Evolutionary conservation across 2,113 vertebrate genomes (phyloP).

Genomic region (Chloropsis hardwickii): DNA sequence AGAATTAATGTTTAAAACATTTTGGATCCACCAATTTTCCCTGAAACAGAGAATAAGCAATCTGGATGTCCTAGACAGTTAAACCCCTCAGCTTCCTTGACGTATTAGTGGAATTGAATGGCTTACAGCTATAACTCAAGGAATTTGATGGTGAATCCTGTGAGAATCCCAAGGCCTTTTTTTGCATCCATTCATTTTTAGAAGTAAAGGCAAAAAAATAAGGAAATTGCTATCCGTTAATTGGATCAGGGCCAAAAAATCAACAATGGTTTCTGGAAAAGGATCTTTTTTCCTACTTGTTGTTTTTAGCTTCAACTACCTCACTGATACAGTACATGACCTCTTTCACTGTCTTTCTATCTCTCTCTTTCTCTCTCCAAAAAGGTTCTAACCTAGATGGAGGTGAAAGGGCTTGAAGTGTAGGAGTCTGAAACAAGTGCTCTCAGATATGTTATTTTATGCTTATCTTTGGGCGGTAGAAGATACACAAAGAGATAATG

Average conservation of each 20-base stretch:
- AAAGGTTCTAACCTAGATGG: not conserved
- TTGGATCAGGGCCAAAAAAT: not conserved
- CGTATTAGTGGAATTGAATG: not conserved
- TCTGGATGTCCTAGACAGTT: not conserved
- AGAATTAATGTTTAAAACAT: not conserved
- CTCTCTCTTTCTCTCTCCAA: not conserved
- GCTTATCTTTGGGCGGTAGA: not conserved
- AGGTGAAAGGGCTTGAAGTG: not conserved
- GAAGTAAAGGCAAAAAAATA: not conserved
- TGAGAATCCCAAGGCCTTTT: not conserved
- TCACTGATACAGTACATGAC: not conserved
- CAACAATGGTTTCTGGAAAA: not conserved
- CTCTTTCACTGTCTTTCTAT: not conserved
- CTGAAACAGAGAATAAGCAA: not conserved
- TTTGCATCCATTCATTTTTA: not conserved
- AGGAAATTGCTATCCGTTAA: not conserved
- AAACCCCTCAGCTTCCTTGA: not conserved
- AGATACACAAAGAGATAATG: not conserved
- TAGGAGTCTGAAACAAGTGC: not conserved
- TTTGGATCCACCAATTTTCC: not conserved
- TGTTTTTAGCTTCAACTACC: not conserved
- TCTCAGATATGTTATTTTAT: not conserved
- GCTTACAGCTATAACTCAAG: not conserved
- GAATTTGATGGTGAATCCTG: not conserved
- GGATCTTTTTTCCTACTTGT: not conserved